Percentiles rank a stretch among this genome's conserved stretches.
Conservation (phyloP, 2,113 vertebrate genomes). For the Cnemophilus loriae region DNA sequence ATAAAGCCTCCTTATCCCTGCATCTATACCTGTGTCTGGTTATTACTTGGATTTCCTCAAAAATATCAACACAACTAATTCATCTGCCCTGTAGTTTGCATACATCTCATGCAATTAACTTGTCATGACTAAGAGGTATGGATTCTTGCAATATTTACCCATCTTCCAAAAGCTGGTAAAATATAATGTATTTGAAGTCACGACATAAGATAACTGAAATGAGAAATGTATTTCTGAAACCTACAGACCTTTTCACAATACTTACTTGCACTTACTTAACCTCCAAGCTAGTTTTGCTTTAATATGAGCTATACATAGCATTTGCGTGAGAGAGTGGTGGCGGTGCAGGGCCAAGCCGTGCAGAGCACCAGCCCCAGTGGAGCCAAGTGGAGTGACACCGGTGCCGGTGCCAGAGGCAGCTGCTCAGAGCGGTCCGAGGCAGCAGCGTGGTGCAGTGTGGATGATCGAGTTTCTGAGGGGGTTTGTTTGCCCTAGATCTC, state of each 20-base stretch:
- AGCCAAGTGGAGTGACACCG: neutral
- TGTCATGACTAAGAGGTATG: neutral
- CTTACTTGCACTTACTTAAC: neutral
- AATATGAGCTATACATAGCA: neutral
- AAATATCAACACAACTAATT: neutral
- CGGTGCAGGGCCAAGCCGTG: neutral
- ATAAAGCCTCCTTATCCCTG: neutral
- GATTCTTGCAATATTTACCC: neutral
- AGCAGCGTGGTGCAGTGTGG: neutral
- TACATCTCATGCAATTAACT: neutral
- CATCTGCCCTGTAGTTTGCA: neutral
- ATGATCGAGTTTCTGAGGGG: neutral
- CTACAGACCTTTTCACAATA: neutral
- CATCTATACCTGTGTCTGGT: neutral
- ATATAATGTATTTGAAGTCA: neutral
- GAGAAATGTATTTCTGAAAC: neutral
- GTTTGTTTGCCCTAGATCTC: neutral
- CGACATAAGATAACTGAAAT: neutral
- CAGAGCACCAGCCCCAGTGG: neutral
- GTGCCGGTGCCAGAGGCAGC: neutral
- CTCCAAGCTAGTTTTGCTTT: neutral
- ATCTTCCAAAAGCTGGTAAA: neutral
- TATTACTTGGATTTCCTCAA: neutral
- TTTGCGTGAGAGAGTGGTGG: neutral
- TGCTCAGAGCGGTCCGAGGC: fast-evolving